Conservation (phyloP, 2,113 vertebrate genomes). For the Macrotus californicus region DNA sequence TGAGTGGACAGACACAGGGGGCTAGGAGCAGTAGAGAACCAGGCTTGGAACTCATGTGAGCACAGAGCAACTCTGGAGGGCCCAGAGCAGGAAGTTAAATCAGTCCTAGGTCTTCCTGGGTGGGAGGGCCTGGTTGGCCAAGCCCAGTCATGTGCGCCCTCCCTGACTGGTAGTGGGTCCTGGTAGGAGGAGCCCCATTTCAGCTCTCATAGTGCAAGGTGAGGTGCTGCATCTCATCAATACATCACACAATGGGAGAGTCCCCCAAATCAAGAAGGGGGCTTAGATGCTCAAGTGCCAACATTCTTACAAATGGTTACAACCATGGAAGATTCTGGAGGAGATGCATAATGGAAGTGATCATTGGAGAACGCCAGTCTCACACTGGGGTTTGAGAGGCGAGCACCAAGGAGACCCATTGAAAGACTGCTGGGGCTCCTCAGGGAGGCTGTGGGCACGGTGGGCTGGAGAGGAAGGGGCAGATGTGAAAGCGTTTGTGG, state of each 20-base stretch:
- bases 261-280: neutral
- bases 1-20: neutral
- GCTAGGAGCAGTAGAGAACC: neutral
- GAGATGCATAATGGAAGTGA: neutral
- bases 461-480: neutral
- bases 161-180: neutral
- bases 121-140: neutral
- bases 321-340: neutral
- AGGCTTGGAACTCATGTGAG: neutral
- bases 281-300: neutral
- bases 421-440: neutral
- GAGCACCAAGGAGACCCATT: neutral
- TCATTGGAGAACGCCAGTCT: neutral
- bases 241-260: neutral
- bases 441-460: fast-evolving
- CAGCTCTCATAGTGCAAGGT: neutral
- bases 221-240: neutral
- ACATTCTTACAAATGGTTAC: neutral
- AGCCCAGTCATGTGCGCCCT: neutral
- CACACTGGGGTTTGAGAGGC: no score
- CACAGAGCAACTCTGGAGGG: neutral
- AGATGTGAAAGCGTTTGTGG: neutral
- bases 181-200: neutral
- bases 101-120: neutral
- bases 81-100: neutral